Base-by-base conservation (phyloP, 2,888 invertebrate genomes). In the Podabrus alpinus region DNA sequence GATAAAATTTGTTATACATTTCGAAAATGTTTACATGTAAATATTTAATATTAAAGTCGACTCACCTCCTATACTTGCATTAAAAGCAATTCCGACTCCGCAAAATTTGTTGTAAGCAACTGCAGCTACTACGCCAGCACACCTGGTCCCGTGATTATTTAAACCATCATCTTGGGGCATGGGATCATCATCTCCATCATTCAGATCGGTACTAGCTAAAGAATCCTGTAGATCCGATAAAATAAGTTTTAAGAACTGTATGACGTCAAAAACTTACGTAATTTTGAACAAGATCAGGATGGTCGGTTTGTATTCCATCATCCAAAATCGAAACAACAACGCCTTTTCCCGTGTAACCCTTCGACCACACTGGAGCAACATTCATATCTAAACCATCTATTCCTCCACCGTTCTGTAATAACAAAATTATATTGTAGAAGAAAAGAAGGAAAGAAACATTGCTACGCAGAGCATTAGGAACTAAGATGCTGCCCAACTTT, bases 91-190 rank as follows among this genome's bases (percentile, higher is more conserved):
- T 59, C 99, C 99, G 68, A 99, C 97, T 9, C 99, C 99, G 87
- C 99, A 99, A 85, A 94, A 95, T 84, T 94, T 94, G 88, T 99
- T 99, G 87, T 96, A 97, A 24, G 99, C 99, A 29, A 97, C 94
- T 70, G 96, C 98, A 13, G 99, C 98, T 0, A 99, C 99, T 89
- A 99, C 99, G 10, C 99, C 99, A 3, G 99, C 99, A 87, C 99
- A 99, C 80, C 99, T 90, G 21, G 99, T 99, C 1, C 99, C 99
- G 86, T 99, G 99, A 89, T 99, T 99, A 89, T 99, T 99, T 88
- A 98, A 98, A 16, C 97, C 97, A 87, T 98, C 97, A 88, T 98
- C 97, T 88, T 97, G 94, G n/a, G 99, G 99, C 92, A 96, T 98
- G 9, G 99, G 99, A 88, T 99, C 99, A 80, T 94, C 94, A 87